Evolutionary conservation across 2,113 vertebrate genomes (phyloP), one percentile per base, ranked within the genome.

Genomic region (Siniperca knerii): DNA sequence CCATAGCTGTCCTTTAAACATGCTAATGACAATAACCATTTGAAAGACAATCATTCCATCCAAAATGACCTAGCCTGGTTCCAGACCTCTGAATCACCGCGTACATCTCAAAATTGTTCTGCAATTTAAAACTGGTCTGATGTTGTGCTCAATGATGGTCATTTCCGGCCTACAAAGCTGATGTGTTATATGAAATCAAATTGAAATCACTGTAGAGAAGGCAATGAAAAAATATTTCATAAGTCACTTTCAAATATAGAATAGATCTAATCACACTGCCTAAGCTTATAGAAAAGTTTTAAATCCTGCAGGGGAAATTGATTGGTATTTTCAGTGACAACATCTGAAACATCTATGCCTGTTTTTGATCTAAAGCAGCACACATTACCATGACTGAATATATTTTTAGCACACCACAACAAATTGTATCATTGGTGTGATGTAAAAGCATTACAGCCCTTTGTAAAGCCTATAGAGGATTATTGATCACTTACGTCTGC

Each of bases 361-460:
- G 42, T 74, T 75, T 65, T 74, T 54, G 12, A 76, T 25, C 50
- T 23, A 57, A 75, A 71, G n/a, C 20, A 48, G 48, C 71, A 62
- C 58, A 48, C 55, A 44, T 18, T 46, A 29, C 48, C 10, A 35
- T 48, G 23, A 35, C 62, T 58, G 46, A 16, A 71, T 33, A 58
- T 21, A 71, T 79, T 75, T 79, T 72, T 60, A 65, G 65, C 54
- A 48, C 50, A 6, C 25, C 48, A 50, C 40, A 61, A 75, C 75
- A 76, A 77, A 83, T 48, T 69, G 40, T 20, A 70, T 70, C 61
- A 33, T 4, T 60, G 64, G 61, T 64, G 23, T 79, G 65, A 90
- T 0, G 52, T 52, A 67, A 86, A 62, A 58, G 78, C 89, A 87
- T 65, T 75, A 74, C 70, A 71, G 33, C 48, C 7, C 18, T 74